Evolutionary conservation across 2,113 vertebrate genomes (phyloP).

Genomic region (Scytalopus superciliaris): DNA sequence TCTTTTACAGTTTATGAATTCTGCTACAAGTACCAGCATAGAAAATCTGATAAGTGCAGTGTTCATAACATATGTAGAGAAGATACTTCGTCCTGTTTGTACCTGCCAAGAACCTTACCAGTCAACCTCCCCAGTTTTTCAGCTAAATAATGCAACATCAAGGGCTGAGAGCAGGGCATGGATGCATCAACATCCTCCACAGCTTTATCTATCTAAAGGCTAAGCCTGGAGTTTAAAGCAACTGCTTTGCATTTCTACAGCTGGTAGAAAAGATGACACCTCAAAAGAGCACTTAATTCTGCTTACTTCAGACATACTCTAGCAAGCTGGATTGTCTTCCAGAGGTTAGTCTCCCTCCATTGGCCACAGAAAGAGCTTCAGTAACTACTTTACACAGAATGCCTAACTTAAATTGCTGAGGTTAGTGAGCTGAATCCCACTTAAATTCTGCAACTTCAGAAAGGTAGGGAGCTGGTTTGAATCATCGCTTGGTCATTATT

Average conservation of each 20-base stretch:
- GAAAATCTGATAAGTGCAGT: not conserved
- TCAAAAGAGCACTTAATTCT: not conserved
- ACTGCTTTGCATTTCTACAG: not conserved
- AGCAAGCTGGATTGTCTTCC: not conserved
- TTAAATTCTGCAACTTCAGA: not conserved
- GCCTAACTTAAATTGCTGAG: not conserved
- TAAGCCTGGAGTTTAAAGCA: not conserved
- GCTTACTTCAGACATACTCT: not conserved
- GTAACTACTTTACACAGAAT: not conserved
- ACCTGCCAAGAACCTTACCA: not conserved
- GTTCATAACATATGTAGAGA: fast-evolving
- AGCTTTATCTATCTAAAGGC: not conserved
- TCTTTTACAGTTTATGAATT: not conserved
- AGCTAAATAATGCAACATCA: not conserved
- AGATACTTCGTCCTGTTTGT: not conserved
- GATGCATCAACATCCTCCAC: not conserved
- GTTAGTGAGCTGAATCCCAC: slow-evolving; percentile 8
- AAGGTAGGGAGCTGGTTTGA: not conserved
- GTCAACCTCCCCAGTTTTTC: not conserved
- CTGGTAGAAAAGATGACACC: not conserved
- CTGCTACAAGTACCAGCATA: not conserved
- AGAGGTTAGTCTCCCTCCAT: not conserved
- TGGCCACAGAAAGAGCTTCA: not conserved
- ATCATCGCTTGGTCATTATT: not conserved
- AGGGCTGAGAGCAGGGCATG: not conserved